Conservation (phyloP, 2,113 vertebrate species). For the Salminus brasiliensis region DNA sequence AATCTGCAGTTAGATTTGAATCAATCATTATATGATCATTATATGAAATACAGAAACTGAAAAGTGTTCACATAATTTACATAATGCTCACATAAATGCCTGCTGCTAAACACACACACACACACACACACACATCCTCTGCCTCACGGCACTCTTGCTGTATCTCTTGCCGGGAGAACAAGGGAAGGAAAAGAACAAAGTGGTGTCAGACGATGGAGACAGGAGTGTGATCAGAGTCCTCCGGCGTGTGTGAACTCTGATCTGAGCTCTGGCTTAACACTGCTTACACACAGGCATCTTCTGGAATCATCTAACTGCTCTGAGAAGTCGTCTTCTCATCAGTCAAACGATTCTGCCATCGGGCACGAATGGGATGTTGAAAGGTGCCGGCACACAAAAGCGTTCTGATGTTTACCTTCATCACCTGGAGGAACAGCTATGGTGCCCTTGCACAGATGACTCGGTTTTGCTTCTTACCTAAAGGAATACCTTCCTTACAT, state of each 20-base stretch:
- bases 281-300: conserved; percentile 3
- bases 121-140: neutral
- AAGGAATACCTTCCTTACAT: neutral
- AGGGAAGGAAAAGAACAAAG: conserved; percentile 30
- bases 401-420: neutral
- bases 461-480: neutral
- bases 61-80: neutral
- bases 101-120: neutral
- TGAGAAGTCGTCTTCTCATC: conserved; percentile 12
- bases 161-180: neutral
- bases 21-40: neutral
- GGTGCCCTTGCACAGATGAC: neutral
- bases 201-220: conserved; percentile 27
- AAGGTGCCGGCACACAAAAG: neutral
- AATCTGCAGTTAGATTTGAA: neutral
- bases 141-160: neutral
- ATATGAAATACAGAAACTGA: neutral
- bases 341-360: neutral
- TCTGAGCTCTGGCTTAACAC: conserved; percentile 25
- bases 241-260: conserved; percentile 34
- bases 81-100: neutral
- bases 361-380: neutral
- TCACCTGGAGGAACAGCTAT: neutral
- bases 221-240: conserved; percentile 24
- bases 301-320: neutral